Conservation (phyloP, 2,797 vertebrate species). For the Sebastes minor region DNA sequence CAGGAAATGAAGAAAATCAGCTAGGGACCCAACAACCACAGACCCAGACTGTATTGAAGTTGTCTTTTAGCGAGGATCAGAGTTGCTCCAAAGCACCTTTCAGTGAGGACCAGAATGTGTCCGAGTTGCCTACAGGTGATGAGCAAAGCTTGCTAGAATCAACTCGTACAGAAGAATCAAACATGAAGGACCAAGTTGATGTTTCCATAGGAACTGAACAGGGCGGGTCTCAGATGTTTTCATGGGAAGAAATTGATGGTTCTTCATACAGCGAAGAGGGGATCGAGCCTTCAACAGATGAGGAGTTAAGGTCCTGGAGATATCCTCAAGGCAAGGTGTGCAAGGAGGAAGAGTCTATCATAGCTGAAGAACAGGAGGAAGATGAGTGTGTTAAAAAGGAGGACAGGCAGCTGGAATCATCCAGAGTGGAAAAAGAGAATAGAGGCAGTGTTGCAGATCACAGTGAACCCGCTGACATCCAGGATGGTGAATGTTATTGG, state of each 20-base stretch:
- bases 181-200: neutral
- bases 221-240: neutral
- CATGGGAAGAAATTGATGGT: conserved; percentile 10
- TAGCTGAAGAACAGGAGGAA: neutral
- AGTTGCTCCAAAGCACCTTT: neutral
- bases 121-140: conserved; percentile 1
- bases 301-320: conserved; percentile 58
- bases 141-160: conserved; percentile 9
- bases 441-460: neutral
- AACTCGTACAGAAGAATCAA: neutral
- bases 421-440: neutral
- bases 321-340: conserved; percentile 44
- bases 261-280: conserved; percentile 35
- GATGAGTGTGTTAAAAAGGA: neutral
- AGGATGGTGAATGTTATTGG: neutral
- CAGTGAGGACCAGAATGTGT: neutral
- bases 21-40: neutral
- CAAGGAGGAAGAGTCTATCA: neutral
- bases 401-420: neutral
- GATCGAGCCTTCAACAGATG: conserved; percentile 67
- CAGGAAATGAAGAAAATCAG: conserved; percentile 20
- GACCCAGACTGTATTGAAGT: conserved; percentile 2
- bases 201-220: neutral
- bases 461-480: neutral
- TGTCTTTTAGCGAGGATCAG: conserved; percentile 54